Percentiles rank a stretch among this genome's conserved stretches.
Conservation (phyloP, 2,797 vertebrate species). For the Mallotus villosus region DNA sequence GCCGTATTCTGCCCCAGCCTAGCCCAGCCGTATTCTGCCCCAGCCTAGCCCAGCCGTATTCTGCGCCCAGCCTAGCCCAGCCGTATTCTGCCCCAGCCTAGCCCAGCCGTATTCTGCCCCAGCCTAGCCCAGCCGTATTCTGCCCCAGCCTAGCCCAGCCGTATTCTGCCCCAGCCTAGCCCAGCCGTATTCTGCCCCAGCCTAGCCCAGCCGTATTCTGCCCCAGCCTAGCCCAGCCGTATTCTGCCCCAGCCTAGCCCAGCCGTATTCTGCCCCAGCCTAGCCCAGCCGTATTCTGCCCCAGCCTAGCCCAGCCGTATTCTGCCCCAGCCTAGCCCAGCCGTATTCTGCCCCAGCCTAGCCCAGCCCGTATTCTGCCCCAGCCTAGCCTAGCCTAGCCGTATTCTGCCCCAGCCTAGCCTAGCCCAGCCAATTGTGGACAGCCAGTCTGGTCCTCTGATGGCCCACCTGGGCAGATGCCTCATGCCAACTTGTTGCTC, state of each 20-base stretch:
- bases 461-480: slow-evolving; percentile 39
- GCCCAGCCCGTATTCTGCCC: neutral
- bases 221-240: neutral
- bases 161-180: neutral
- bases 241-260: neutral
- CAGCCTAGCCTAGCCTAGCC: neutral
- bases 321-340: neutral
- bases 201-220: too few relatives aligned
- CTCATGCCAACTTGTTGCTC: slow-evolving; percentile 77
- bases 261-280: neutral
- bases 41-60: too few relatives aligned
- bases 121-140: neutral
- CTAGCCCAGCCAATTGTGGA: too few relatives aligned
- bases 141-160: neutral
- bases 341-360: neutral
- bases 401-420: neutral
- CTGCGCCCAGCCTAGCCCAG: neutral
- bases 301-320: neutral
- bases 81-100: neutral
- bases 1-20: neutral
- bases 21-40: neutral
- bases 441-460: neutral
- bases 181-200: neutral
- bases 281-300: neutral
- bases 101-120: too few relatives aligned